These are phyloP conservation scores for Artemia sp. DNA, from an alignment of 2,888 invertebrate genomes.

Conservation along the genomic window DNA sequence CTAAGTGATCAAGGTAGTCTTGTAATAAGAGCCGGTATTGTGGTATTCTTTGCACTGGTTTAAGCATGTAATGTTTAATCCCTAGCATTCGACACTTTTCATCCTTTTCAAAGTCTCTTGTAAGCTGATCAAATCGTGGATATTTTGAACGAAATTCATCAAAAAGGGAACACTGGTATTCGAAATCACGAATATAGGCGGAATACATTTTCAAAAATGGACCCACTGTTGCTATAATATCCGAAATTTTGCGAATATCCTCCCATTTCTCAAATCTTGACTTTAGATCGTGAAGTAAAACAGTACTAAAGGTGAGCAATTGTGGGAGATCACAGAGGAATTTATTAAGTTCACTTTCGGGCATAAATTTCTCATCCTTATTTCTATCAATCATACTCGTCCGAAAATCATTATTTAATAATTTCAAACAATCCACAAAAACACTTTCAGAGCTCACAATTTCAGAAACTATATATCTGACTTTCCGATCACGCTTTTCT, in stretches of 20 bases:
- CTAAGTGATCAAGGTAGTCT: conserved; percentile 41
- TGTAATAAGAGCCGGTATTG: conserved; percentile 44
- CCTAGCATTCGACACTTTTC: conserved; percentile 38
- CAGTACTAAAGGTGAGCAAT: conserved; percentile 38
- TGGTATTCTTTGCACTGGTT: conserved; percentile 49
- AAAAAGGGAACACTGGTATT: conserved; percentile 34
- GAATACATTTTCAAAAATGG: conserved; percentile 42
- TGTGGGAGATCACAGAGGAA: conserved; percentile 39
- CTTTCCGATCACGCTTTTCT: conserved; percentile 31
- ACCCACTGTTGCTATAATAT: conserved; percentile 42
- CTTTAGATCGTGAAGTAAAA: conserved; percentile 37
- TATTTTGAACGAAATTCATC: conserved; percentile 38
- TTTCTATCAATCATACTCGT: conserved; percentile 30
- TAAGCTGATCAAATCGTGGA: conserved; percentile 35
- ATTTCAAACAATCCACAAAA: conserved; percentile 39
- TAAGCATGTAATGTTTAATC: conserved; percentile 46
- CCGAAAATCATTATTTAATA: conserved; percentile 39
- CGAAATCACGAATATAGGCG: conserved; percentile 40
- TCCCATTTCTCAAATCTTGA: conserved; percentile 37
- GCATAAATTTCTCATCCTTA: conserved; percentile 32
- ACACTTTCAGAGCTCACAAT: conserved; percentile 39
- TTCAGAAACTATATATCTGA: conserved; percentile 38
- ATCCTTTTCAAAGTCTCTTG: conserved; percentile 37
- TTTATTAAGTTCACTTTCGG: conserved; percentile 32
- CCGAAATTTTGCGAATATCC: conserved; percentile 35